Base-by-base conservation (phyloP, 1,140 invertebrate species). In the Ylistrum balloti region DNA sequence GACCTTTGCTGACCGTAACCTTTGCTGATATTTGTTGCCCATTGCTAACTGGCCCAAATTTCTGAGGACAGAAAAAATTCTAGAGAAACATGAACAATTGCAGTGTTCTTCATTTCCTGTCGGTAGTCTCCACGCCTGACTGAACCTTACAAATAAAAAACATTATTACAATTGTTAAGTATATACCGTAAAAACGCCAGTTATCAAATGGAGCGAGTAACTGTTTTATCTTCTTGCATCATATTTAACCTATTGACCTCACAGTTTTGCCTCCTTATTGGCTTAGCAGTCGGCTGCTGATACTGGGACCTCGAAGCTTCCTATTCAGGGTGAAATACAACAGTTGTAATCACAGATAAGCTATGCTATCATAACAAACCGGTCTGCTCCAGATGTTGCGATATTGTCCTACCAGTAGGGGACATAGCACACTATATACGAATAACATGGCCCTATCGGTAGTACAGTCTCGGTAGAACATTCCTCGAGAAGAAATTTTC, bases 291-390 rank as follows among this genome's bases (percentile, higher is more conserved):
- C 56, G n/a, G 56, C 56, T 74, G 56, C 56, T 74, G 56, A 74
- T 74, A 28, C 56, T 74, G n/a, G 28, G 56, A 1, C 56, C 56
- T 28, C 56, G 22, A n/a, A 74, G 56, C 22, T 74, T n/a, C n/a
- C 56, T 74, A 74, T 74, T n/a, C 22, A 74, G 22, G 56, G 56
- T 74, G 45, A 74, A 74, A 74, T 28, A 74, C 56, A 74, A 74
- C 56, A 74, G 56, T 74, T 74, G 56, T n/a, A 74, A 74, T 74
- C 56, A 74, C 22, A 74, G 56, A 74, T 74, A 74, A 74, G 56
- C 0, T 0, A 28, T 74, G 56, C 56, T 74, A 28, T 74, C 56
- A 74, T 74, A 74, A 74, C 56, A 74, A 74, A 74, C 56, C 56
- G 22, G 56, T 3, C 22, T 7, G n/a, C 56, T 74, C 56, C 56